Evolutionary conservation across 2,113 vertebrate genomes (phyloP), one percentile per base, ranked within the genome.

Genomic region (Microcebus murinus): DNA sequence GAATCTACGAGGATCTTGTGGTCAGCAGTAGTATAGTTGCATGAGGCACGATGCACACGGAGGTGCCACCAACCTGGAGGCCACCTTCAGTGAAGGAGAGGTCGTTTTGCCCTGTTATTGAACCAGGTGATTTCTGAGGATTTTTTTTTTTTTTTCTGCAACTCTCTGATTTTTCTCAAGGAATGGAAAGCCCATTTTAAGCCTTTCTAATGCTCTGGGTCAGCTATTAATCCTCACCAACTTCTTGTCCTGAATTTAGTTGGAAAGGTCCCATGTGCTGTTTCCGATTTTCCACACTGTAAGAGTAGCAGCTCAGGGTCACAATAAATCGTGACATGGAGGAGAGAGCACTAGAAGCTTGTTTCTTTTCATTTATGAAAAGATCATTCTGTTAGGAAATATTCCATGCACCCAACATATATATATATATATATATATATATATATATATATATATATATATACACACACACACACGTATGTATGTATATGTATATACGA

Each of bases 341-440:
- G 55, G 42, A 85, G 27, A 71, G 29, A 55, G 3, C 31, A 10
- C 52, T 57, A 25, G 25, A 61, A 45, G 34, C 27, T n/a, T 42
- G n/a, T 63, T 83, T 79, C 61, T 48, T 82, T 48, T 88, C 85
- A 88, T 14, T 89, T 50, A 45, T 55, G 2, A 84, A 84, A 81
- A 87, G 68, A 21, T 61, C 9, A 52, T 74, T 76, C 82, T 45
- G 52, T 9, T 82, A 23, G 55, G 50, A 70, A 61, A 61, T 68
- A 87, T 9, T 68, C 34, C 12, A 70, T 52, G 6, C 9, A 82
- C 12, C 4, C 9, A 82, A 59, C 45, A 45, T 45, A 45, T 45
- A 45, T 45, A 45, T 42, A 39, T 42, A 42, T 9, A 36, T 36
- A 36, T 36, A 36, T 36, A 36, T 36, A 36, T 36, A n/a, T n/a